These are phyloP conservation scores for Spilarctia lutea DNA, from an alignment of 2,888 invertebrate species.

Conservation along the genomic window DNA sequence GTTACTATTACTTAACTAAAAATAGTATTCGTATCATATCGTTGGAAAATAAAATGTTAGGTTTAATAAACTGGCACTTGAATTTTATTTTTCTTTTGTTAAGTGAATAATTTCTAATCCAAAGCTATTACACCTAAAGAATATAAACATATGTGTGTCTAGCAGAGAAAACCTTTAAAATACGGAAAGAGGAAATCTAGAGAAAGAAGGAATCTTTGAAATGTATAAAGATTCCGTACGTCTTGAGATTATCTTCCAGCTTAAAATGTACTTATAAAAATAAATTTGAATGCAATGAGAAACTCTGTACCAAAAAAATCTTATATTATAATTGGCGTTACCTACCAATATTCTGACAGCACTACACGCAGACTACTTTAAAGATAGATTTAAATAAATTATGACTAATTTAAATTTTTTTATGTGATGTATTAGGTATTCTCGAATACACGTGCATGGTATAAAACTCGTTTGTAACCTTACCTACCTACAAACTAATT, in stretches of 20 bases:
- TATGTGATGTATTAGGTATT: not conserved
- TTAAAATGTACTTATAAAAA: not conserved
- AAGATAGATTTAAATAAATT: not conserved
- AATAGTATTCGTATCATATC: too few relatives aligned
- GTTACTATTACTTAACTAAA: not conserved
- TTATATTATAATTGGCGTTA: not conserved
- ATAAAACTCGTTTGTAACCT: not conserved
- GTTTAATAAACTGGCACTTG: not conserved
- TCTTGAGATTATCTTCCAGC: too few relatives aligned
- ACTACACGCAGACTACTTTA: not conserved
- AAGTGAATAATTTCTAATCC: not conserved
- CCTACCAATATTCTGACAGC: not conserved
- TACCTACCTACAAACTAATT: too few relatives aligned
- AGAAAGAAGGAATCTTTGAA: not conserved
- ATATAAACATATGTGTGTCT: not conserved
- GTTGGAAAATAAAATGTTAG: too few relatives aligned
- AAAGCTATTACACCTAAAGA: not conserved
- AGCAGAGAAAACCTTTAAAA: not conserved
- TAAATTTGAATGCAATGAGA: not conserved
- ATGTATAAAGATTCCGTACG: not conserved
- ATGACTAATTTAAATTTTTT: not conserved
- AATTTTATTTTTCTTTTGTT: not conserved
- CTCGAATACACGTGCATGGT: not conserved
- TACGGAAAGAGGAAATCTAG: not conserved
- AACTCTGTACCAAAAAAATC: not conserved